Evolutionary conservation across 2,113 vertebrate species (phyloP).

Genomic region (Neoarius graeffei): DNA sequence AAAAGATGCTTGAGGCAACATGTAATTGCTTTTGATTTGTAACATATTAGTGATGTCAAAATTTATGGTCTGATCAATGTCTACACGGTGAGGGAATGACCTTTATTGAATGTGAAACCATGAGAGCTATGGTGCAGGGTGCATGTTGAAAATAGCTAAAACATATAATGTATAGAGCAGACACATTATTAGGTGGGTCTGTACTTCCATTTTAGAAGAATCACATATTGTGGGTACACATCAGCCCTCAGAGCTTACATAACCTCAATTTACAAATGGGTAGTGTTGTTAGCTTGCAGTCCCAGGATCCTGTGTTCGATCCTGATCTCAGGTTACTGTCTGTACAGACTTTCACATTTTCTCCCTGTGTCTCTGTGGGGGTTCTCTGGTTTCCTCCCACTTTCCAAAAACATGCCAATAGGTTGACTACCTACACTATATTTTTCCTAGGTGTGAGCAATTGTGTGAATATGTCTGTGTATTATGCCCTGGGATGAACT

Average conservation of each 20-base stretch:
- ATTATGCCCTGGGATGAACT: not conserved
- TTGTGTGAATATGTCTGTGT: not conserved
- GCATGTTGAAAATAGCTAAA: not conserved
- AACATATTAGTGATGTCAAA: slow-evolving; percentile 45
- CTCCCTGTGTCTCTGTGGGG: not conserved
- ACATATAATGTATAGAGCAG: not conserved
- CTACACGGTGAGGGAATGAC: slow-evolving; percentile 43
- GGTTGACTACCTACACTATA: not conserved
- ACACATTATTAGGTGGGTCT: not conserved
- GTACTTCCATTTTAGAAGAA: not conserved
- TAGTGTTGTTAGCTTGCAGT: not conserved
- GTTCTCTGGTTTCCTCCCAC: slow-evolving; percentile 3
- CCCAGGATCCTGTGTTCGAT: slow-evolving; percentile 21
- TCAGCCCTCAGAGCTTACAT: slow-evolving; percentile 9
- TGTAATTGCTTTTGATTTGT: slow-evolving; percentile 58
- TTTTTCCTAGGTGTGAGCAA: not conserved
- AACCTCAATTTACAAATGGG: slow-evolving; percentile 18
- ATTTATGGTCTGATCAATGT: slow-evolving; percentile 57
- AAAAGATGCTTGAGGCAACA: slow-evolving; percentile 59
- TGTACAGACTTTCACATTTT: slow-evolving; percentile 15
- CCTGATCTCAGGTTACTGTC: not conserved
- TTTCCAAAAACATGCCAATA: not conserved
- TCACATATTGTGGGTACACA: not conserved
- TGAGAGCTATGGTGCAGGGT: not conserved
- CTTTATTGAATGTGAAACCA: slow-evolving; percentile 47